Percentiles rank a stretch among this genome's conserved stretches.
These are phyloP conservation scores for Molossus molossus DNA, from an alignment of 2,797 vertebrate genomes.

Conservation along the genomic window DNA sequence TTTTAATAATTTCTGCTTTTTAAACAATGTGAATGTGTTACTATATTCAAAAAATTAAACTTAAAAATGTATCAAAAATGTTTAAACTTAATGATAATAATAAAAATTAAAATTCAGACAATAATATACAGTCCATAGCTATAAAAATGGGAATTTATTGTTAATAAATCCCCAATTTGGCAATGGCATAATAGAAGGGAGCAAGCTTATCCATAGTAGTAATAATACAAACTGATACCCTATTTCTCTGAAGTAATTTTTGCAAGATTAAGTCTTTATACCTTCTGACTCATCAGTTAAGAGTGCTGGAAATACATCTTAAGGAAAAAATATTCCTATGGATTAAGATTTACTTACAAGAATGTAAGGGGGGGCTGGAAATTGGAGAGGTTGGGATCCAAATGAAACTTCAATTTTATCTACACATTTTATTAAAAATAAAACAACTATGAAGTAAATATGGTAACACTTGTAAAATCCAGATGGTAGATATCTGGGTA, in stretches of 20 bases:
- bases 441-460: neutral
- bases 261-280: neutral
- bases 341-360: neutral
- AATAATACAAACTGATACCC: neutral
- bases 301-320: neutral
- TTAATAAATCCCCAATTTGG: neutral
- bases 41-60: conserved; percentile 11
- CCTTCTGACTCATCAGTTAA: neutral
- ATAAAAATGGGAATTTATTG: neutral
- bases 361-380: neutral
- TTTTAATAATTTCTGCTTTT: neutral
- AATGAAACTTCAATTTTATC: neutral
- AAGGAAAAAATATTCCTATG: neutral
- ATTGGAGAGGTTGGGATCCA: neutral
- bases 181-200: neutral
- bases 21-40: neutral
- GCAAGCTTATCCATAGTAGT: neutral
- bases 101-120: conserved; percentile 30
- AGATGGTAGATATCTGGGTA: neutral
- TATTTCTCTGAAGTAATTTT: neutral
- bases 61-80: neutral
- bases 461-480: neutral
- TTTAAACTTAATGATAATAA: conserved; percentile 4
- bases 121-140: neutral
- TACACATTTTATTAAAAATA: neutral